Percentiles rank a stretch among this genome's conserved stretches.
Conservation (phyloP, 2,888 invertebrate genomes). For the Xanthia togata region DNA sequence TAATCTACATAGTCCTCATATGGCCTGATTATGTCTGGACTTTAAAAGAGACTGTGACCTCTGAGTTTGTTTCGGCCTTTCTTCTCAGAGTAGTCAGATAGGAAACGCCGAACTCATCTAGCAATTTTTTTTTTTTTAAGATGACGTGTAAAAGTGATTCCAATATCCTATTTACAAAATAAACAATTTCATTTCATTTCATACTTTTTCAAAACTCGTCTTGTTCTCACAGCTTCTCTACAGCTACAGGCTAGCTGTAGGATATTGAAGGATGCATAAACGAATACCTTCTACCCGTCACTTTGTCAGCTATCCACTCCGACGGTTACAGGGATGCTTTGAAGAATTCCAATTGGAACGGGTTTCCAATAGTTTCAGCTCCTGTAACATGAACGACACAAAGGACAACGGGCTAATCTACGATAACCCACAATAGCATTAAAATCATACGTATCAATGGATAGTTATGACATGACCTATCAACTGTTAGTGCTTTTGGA, state of each 20-base stretch:
- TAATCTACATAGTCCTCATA: too few relatives aligned
- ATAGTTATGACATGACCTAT: background rate
- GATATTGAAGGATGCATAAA: constrained; percentile 22
- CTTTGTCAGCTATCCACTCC: constrained; percentile 21
- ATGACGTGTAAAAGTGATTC: too few relatives aligned
- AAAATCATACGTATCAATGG: too few relatives aligned
- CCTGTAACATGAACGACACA: constrained; percentile 41
- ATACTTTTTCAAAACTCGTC: background rate
- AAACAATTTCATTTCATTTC: too few relatives aligned
- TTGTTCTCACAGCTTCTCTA: too few relatives aligned
- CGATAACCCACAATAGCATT: background rate
- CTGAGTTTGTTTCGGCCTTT: too few relatives aligned
- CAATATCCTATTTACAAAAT: too few relatives aligned
- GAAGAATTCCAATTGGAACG: constrained; percentile 58
- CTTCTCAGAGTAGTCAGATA: too few relatives aligned
- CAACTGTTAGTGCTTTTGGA: background rate
- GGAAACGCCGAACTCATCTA: too few relatives aligned
- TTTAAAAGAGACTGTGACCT: too few relatives aligned
- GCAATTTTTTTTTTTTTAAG: too few relatives aligned
- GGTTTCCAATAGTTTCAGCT: constrained; percentile 40
- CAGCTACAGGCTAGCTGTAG: background rate
- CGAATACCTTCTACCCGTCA: constrained; percentile 24
- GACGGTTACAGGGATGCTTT: constrained; percentile 38
- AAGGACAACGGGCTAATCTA: constrained; percentile 20
- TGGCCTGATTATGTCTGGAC: too few relatives aligned